Percentiles rank a stretch among this genome's conserved stretches.
These are phyloP conservation scores for Cecidostiba fungosa DNA, from an alignment of 2,888 invertebrate genomes.

Conservation along the genomic window DNA sequence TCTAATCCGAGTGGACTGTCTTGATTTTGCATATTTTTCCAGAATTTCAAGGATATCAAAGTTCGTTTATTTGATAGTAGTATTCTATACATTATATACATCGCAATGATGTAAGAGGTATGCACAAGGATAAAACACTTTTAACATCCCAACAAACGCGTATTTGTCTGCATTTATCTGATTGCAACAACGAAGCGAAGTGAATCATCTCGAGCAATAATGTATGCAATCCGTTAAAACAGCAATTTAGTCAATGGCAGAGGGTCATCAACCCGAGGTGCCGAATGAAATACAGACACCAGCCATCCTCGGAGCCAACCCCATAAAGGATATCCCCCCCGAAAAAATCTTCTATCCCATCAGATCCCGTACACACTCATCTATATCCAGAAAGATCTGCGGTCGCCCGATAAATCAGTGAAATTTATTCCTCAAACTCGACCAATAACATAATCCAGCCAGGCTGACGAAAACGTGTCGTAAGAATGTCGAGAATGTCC, in stretches of 20 bases:
- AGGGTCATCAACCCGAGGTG: not conserved
- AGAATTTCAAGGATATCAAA: not conserved
- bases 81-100: too few species aligned
- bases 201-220: not conserved
- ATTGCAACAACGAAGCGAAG: too few species aligned
- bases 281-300: not conserved
- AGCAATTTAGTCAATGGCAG: not conserved
- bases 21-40: not conserved
- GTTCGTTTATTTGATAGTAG: too few species aligned
- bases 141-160: not conserved
- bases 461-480: conserved; percentile 45
- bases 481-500: conserved; percentile 46
- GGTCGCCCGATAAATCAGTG: conserved; percentile 10
- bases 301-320: not conserved
- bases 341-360: not conserved
- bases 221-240: not conserved
- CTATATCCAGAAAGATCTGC: not conserved
- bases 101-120: too few species aligned
- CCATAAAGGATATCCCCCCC: not conserved
- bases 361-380: not conserved
- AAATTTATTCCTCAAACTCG: conserved; percentile 40
- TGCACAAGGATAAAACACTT: not conserved
- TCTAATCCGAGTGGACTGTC: not conserved
- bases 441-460: not conserved
- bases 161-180: too few species aligned